phyloP scores from a whole-genome alignment of 2,888 invertebrate genomes.

The Dexiosoma caninum region DNA sequence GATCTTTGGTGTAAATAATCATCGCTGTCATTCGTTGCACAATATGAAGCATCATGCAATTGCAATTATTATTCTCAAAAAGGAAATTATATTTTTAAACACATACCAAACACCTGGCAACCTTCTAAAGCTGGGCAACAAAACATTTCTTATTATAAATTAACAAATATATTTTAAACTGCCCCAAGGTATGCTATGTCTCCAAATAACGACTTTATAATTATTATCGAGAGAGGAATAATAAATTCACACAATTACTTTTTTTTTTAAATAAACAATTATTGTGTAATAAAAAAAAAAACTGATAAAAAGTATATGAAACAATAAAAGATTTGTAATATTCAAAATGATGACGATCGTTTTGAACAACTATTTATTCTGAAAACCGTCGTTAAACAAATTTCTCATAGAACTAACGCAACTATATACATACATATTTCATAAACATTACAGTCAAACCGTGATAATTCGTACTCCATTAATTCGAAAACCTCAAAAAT shows the following conservation, averaged over 20 bases:
- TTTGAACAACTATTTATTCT: too few species aligned
- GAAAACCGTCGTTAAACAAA: too few species aligned
- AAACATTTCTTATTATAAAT: background rate
- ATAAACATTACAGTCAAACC: too few species aligned
- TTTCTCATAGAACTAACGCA: too few species aligned
- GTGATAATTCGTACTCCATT: too few species aligned
- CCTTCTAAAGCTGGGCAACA: background rate
- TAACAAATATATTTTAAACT: background rate
- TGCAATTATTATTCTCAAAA: too few species aligned
- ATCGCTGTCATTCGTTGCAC: too few species aligned
- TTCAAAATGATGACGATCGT: too few species aligned
- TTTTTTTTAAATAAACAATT: background rate
- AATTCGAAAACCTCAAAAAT: too few species aligned
- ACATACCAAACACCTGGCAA: background rate
- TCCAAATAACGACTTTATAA: background rate
- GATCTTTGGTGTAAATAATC: too few species aligned
- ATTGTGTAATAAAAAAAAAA: background rate
- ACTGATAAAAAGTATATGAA: background rate
- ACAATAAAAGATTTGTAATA: background rate
- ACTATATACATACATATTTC: too few species aligned
- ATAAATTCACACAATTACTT: background rate
- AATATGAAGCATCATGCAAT: too few species aligned
- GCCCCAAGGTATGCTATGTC: constrained; percentile 12
- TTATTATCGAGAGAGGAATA: constrained; percentile 1
- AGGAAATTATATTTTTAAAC: background rate